Evolutionary conservation across 2,113 vertebrate genomes (phyloP), one percentile per base, ranked within the genome.

Genomic region (Diphyllodes magnificus): DNA sequence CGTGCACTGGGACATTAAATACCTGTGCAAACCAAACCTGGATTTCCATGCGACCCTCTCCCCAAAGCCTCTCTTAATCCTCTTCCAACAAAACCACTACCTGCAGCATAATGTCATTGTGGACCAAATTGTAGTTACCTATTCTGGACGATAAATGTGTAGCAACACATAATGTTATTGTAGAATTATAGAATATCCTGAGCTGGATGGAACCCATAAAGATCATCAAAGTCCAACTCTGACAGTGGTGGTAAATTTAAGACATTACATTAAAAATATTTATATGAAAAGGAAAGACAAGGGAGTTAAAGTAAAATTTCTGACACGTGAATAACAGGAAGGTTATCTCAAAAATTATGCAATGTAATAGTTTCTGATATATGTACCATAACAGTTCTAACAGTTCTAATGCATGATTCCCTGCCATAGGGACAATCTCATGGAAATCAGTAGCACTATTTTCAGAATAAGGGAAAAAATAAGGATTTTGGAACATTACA

Each of bases 331-430:
- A 21, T 23, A 65, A 19, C 17, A 51, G 33, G 37, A 73, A 65
- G 11, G 13, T 2, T 70, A 16, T 21, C 33, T 83, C 19, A 51
- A 83, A 82, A 86, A 80, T 19, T 7, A 40, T 24, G 3, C 20
- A 40, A 23, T 13, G 9, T 14, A 44, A n/a, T 15, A 44, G 8
- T 37, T 82, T 80, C 18, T 81, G 39, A 68, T 72, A 39, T 11
- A 10, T 6, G 10, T 28, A 39, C 5, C 25, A 30, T 5, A 53
- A n/a, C 8, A 45, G 5, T 42, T 80, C 12, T 28, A 83, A 66
- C 0, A 5, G 9, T 37, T 81, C n/a, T 53, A 11, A 57, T 31
- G 30, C 0, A 20, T 20, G 0, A 23, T 77, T 88, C 54, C 39
- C 50, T 72, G n/a, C n/a, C 37, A 53, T 9, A 53, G 8, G 15